Conservation (phyloP, 1,140 invertebrate species). For the Periplaneta americana region DNA sequence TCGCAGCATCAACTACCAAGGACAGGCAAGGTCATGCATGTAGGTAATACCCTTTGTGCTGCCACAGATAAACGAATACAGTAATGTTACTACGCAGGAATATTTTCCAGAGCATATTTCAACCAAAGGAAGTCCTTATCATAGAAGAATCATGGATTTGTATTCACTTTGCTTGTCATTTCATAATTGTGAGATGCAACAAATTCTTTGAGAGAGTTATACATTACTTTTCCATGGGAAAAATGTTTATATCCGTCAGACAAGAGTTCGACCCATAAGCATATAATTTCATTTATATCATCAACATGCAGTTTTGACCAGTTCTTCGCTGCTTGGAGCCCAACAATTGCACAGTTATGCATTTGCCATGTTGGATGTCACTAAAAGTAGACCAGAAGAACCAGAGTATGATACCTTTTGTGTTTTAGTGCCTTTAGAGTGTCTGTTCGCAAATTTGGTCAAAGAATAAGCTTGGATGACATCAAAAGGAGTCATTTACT, state of each 20-base stretch:
- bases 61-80: constrained; percentile 59
- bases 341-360: constrained; percentile 43
- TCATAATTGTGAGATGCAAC: constrained; percentile 69
- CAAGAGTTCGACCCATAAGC: constrained; percentile 50
- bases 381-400: constrained; percentile 30
- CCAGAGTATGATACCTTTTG: constrained; percentile 72
- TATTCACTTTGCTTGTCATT: constrained; percentile 60
- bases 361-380: constrained; percentile 33
- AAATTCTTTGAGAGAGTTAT: constrained; percentile 77
- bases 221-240: constrained; percentile 55
- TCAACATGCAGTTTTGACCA: too few species aligned
- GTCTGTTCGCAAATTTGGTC: constrained; percentile 78
- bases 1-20: constrained; percentile 40
- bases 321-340: constrained; percentile 41
- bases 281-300: too few species aligned
- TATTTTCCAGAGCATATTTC: constrained; percentile 43
- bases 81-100: constrained; percentile 47
- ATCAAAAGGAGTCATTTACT: constrained; percentile 79
- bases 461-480: constrained; percentile 65
- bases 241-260: constrained; percentile 65
- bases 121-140: constrained; percentile 55
- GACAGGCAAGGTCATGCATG: constrained; percentile 17
- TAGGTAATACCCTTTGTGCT: constrained; percentile 49
- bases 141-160: constrained; percentile 69
- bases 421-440: constrained; percentile 85